phyloP scores from a whole-genome alignment of 1,140 invertebrate genomes.

The Idris sp. region DNA sequence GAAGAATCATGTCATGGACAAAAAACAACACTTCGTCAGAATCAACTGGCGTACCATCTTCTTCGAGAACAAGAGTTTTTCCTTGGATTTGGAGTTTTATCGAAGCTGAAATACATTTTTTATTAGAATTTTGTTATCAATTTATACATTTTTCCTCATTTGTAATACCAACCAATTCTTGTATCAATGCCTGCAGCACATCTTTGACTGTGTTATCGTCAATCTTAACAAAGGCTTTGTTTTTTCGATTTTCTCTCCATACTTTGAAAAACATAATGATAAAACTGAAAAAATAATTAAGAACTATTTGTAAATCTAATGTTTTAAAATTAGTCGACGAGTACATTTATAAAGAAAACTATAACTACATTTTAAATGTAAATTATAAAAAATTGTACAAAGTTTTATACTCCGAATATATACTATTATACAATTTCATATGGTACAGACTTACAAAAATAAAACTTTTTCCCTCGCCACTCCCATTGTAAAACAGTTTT shows the following conservation, averaged over 20 bases:
- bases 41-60: slow-evolving; percentile 17
- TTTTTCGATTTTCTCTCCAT: slow-evolving; percentile 24
- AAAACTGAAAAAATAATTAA: too few relatives aligned
- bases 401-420: too few relatives aligned
- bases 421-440: slow-evolving; percentile 24
- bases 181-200: too few relatives aligned
- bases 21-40: slow-evolving; percentile 4
- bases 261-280: slow-evolving; percentile 37
- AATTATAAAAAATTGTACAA: too few relatives aligned
- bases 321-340: too few relatives aligned
- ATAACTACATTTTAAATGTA: too few relatives aligned
- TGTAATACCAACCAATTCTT: too few relatives aligned
- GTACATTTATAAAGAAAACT: too few relatives aligned
- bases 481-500: slow-evolving; percentile 27
- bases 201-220: too few relatives aligned
- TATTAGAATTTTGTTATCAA: too few relatives aligned
- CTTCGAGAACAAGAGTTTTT: slow-evolving; percentile 11
- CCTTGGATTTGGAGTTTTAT: slow-evolving; percentile 10
- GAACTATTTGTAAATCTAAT: too few relatives aligned
- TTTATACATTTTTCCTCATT: too few relatives aligned
- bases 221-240: slow-evolving; percentile 26
- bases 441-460: slow-evolving; percentile 26
- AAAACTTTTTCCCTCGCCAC: slow-evolving; percentile 11
- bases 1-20: slow-evolving; percentile 8
- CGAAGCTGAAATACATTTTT: slow-evolving; percentile 23